Percentiles rank a stretch among this genome's conserved stretches.
Conservation (phyloP, 2,113 vertebrate species). For the Myotis yumanensis region DNA sequence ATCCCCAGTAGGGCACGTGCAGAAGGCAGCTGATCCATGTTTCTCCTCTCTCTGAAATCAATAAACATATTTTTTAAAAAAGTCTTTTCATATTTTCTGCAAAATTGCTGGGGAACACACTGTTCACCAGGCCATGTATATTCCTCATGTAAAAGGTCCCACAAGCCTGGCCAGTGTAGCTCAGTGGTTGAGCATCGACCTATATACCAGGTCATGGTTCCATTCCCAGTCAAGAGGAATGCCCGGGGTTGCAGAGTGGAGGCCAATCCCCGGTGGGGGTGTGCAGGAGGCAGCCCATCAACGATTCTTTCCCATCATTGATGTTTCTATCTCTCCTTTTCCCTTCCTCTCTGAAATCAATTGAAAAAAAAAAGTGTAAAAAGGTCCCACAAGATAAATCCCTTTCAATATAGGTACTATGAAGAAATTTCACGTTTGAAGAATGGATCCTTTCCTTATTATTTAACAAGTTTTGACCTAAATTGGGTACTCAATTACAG, state of each 20-base stretch:
- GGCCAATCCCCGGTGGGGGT: no score
- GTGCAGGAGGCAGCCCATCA: no score
- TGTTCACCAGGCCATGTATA: neutral
- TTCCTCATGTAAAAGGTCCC: neutral
- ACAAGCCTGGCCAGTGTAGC: neutral
- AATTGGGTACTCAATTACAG: neutral
- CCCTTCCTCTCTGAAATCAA: no score
- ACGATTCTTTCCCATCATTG: no score
- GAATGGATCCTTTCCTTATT: constrained; percentile 20
- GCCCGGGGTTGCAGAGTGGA: no score
- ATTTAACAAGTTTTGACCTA: constrained; percentile 43
- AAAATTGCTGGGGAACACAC: constrained; percentile 6
- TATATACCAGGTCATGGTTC: no score
- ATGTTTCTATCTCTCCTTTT: no score
- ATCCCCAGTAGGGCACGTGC: no score
- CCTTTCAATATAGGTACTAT: constrained; percentile 2
- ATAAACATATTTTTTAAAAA: neutral
- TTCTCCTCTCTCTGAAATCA: no score
- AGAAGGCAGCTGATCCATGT: no score
- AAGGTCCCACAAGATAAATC: neutral
- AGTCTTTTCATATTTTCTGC: constrained; percentile 47
- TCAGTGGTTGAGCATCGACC: no score
- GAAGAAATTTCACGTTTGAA: constrained; percentile 30
- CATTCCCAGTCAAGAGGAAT: no score
- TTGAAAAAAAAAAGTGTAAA: neutral